phyloP scores from a whole-genome alignment of 1,140 invertebrate genomes.

The Branchinecta lynchi region DNA sequence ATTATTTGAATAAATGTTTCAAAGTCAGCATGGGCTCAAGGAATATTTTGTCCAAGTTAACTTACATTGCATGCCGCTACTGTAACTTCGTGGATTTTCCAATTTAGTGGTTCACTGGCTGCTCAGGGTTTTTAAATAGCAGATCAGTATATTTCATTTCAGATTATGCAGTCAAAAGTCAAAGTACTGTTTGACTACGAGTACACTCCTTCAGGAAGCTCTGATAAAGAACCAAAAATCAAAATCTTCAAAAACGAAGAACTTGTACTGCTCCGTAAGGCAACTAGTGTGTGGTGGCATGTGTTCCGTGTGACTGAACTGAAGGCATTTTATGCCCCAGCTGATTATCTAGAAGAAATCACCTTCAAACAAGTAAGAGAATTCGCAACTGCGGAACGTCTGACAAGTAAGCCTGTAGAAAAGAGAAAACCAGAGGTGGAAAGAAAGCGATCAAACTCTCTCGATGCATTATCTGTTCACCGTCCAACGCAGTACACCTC shows the following conservation, averaged over 20 bases:
- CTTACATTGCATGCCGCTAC: too few relatives aligned
- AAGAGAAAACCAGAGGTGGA: not conserved
- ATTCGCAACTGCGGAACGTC: not conserved
- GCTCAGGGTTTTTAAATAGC: too few relatives aligned
- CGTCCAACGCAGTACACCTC: too few relatives aligned
- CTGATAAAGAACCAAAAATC: not conserved
- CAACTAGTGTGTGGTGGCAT: not conserved
- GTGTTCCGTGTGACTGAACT: not conserved
- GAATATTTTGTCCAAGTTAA: too few relatives aligned
- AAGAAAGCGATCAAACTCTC: not conserved
- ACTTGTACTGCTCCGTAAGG: not conserved
- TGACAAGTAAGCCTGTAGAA: not conserved
- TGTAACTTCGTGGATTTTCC: too few relatives aligned
- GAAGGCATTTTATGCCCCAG: not conserved
- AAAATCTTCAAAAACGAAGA: not conserved
- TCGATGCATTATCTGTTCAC: too few relatives aligned
- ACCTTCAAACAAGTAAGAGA: not conserved
- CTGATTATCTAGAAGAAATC: slow-evolving; percentile 7
- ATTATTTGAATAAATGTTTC: too few relatives aligned
- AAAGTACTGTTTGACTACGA: not conserved
- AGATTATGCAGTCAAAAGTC: not conserved
- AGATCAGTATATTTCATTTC: too few relatives aligned
- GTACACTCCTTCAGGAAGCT: not conserved
- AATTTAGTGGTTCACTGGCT: too few relatives aligned
- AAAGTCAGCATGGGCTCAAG: too few relatives aligned